Conservation (phyloP, 2,888 invertebrate genomes). For the Diplazon laetatorius region DNA sequence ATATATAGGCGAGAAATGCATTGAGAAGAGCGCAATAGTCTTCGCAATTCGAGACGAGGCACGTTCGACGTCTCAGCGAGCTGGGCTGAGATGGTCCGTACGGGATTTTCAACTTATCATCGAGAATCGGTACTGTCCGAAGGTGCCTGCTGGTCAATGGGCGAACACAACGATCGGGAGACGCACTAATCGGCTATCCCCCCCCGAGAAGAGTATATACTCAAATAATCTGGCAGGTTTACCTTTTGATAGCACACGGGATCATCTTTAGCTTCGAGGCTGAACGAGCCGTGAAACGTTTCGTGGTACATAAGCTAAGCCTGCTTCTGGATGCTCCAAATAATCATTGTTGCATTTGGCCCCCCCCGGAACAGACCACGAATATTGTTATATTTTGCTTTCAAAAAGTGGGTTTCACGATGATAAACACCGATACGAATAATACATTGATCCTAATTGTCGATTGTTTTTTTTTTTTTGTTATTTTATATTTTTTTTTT, state of each 20-base stretch:
- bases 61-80: constrained; percentile 68
- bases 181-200: constrained; percentile 53
- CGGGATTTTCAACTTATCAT: constrained; percentile 62
- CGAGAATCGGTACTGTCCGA: constrained; percentile 46
- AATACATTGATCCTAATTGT: background rate
- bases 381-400: constrained; percentile 2
- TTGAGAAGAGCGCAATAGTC: constrained; percentile 61
- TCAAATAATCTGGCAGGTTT: constrained; percentile 46
- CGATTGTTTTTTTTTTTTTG: background rate
- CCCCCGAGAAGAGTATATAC: constrained; percentile 24
- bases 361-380: too few species aligned
- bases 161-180: constrained; percentile 38
- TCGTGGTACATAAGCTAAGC: constrained; percentile 23
- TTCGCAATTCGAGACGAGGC: constrained; percentile 72
- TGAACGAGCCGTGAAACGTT: constrained; percentile 3
- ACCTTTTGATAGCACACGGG: constrained; percentile 37
- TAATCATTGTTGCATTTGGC: constrained; percentile 36
- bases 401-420: background rate
- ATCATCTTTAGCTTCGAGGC: constrained; percentile 51
- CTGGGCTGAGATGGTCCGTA: constrained; percentile 42
- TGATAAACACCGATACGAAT: constrained; percentile 20
- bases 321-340: constrained; percentile 50
- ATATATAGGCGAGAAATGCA: constrained; percentile 1
- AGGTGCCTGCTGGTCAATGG: constrained; percentile 56
- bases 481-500: too few species aligned